Conservation (phyloP, 2,113 vertebrate genomes). For the Mustelus asterias region DNA sequence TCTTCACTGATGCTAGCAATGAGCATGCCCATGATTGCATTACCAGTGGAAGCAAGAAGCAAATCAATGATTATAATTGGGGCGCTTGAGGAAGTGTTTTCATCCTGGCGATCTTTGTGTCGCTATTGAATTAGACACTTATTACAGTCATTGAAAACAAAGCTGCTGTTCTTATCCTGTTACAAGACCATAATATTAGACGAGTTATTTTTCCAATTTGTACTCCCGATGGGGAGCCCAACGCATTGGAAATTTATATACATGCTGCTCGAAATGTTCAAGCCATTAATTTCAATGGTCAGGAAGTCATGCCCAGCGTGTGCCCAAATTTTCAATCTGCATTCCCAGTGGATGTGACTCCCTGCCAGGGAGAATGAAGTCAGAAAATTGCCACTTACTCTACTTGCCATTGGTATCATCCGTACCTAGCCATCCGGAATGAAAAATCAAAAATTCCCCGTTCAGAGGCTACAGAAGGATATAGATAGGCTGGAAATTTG, state of each 20-base stretch:
- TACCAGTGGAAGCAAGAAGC: neutral
- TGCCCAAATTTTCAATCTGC: neutral
- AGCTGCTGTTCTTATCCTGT: constrained; percentile 10
- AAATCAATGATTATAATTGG: neutral
- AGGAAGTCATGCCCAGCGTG: neutral
- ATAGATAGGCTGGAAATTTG: too few relatives aligned
- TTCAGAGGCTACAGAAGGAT: too few relatives aligned
- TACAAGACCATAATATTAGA: neutral
- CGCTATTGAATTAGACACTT: neutral
- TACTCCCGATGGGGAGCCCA: neutral
- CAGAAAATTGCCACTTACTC: neutral
- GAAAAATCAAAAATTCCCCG: neutral
- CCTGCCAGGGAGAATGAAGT: neutral
- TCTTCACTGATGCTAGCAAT: neutral
- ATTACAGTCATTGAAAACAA: neutral
- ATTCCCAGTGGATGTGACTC: neutral
- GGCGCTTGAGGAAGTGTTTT: neutral
- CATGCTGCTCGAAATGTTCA: neutral
- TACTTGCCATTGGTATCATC: neutral
- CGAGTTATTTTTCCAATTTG: neutral
- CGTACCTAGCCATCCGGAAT: neutral
- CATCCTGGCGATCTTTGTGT: neutral
- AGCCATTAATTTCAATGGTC: neutral
- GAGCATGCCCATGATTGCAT: neutral
- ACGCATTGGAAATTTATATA: neutral